Percentiles rank a stretch among this genome's conserved stretches.
Conservation (phyloP, 2,113 vertebrate genomes). For the Carassius auratus region DNA sequence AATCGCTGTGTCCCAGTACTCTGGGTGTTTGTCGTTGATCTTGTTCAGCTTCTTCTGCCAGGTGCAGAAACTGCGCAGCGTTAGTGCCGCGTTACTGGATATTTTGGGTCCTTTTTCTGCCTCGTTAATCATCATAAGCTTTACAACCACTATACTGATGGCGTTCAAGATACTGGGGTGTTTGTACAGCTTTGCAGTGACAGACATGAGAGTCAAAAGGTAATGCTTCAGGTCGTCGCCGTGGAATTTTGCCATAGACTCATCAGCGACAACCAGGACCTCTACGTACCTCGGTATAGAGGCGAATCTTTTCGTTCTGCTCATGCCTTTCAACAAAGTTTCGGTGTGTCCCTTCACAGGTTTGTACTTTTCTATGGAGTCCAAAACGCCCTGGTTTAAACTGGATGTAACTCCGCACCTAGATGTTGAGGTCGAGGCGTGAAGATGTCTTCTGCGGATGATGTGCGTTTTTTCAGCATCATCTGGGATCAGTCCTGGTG, state of each 20-base stretch:
- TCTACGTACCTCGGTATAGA: conserved; percentile 93
- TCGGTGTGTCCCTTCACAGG: conserved; percentile 63
- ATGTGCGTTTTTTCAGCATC: conserved; percentile 76
- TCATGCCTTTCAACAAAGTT: conserved; percentile 60
- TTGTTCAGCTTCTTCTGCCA: conserved; percentile 99
- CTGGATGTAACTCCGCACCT: conserved; percentile 87
- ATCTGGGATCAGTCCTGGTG: conserved; percentile 30
- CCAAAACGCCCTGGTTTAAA: conserved; percentile 76
- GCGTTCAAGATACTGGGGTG: conserved; percentile 93
- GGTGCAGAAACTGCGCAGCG: conserved; percentile 93
- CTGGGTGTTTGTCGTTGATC: conserved; percentile 91
- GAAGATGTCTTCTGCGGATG: conserved; percentile 77
- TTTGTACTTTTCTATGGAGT: conserved; percentile 84
- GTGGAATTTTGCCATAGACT: conserved; percentile 94
- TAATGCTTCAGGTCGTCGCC: conserved; percentile 94
- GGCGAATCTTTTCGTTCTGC: conserved; percentile 87
- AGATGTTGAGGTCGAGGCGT: conserved; percentile 73
- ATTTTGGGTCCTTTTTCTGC: conserved; percentile 91
- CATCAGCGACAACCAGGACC: conserved; percentile 92
- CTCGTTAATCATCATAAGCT: conserved; percentile 87
- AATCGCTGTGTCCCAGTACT: conserved; percentile 97
- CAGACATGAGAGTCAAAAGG: conserved; percentile 92
- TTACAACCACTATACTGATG: conserved; percentile 91
- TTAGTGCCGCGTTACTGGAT: conserved; percentile 91
- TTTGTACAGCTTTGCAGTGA: conserved; percentile 90